Evolutionary conservation across 2,113 vertebrate genomes (phyloP), one percentile per base, ranked within the genome.

Genomic region (Sterrhoptilus dennistouni): DNA sequence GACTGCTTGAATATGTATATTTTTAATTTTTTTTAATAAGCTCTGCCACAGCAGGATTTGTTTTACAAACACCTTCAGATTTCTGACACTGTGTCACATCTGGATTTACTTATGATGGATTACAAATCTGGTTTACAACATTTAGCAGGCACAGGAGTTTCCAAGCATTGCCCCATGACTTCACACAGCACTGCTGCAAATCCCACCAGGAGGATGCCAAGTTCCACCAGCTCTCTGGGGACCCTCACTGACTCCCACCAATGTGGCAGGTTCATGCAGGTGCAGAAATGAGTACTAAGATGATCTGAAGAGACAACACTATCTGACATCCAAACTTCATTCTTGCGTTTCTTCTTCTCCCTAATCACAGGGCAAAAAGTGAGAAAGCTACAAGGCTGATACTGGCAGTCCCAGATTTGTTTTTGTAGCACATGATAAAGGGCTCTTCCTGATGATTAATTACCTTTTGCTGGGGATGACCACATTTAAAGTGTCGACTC

Each of bases 391-490:
- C 2, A 1, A 87, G 76, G 82, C 71, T 71, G 52, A 35, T 35
- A 78, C 42, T 83, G 1, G 0, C 47, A 47, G 35, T 50, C 29
- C 23, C 63, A 53, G 38, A 66, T 83, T 44, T 90, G 64, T 8
- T 95, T 94, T 33, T 36, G 69, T 4, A 86, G 85, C 42, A 22
- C 60, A 63, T 5, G 27, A 63, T 36, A 89, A 72, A 91, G 40
- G 47, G 45, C 63, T 84, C 50, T 85, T 83, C 78, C 88, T 59
- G 24, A 60, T 80, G 80, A 95, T 95, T 90, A 75, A 95, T 93
- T 65, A 91, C 64, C 66, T 90, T 96, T 83, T 94, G 44, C 93
- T 88, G 79, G 24, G 50, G 93, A 94, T 96, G 87, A 93, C 82
- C 87, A 91, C 82, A 94, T 94, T 86, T 90, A 35, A 96, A 94